Conservation (phyloP, 1,140 invertebrate species). For the Scaptomyza pallida region DNA sequence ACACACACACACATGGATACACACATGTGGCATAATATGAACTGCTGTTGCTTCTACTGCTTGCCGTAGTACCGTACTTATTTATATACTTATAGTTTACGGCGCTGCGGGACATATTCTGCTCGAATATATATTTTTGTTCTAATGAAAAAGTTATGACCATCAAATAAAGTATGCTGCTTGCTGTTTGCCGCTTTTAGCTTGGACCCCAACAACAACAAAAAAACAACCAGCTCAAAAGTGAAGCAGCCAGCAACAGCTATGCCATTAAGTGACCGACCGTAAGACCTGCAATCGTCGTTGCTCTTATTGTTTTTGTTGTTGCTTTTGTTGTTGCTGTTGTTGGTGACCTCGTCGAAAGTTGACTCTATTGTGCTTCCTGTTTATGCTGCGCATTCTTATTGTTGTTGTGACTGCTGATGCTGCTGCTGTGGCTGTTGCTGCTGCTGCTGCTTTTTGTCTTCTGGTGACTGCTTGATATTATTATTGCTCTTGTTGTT, state of each 20-base stretch:
- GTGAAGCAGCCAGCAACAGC: conserved; percentile 53
- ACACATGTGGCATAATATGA: conserved; percentile 54
- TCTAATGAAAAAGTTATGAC: conserved; percentile 83
- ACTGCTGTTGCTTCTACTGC: conserved; percentile 55
- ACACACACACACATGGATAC: conserved; percentile 16
- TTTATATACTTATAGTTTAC: conserved; percentile 82
- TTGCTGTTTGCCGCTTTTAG: conserved; percentile 14
- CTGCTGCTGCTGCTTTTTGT: conserved; percentile 44
- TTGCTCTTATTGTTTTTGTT: conserved; percentile 34
- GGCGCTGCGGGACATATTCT: conserved; percentile 80
- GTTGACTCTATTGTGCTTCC: conserved; percentile 80
- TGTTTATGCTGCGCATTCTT: conserved; percentile 73
- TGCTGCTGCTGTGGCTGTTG: conserved; percentile 25
- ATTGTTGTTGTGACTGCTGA: conserved; percentile 50
- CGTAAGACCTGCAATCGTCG: conserved; percentile 76
- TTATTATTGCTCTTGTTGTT: conserved; percentile 6
- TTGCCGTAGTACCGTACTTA: conserved; percentile 63
- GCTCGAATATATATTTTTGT: conserved; percentile 80
- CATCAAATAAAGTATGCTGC: conserved; percentile 82
- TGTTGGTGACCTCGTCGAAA: conserved; percentile 74
- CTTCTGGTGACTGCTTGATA: conserved; percentile 32
- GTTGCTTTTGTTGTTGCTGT: conserved; percentile 43
- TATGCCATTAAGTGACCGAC: conserved; percentile 78
- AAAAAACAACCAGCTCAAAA: conserved; percentile 38
- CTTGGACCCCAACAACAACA: conserved; percentile 22